Percentiles rank a stretch among this genome's conserved stretches.
These are phyloP conservation scores for Clunio marinus DNA, from an alignment of 2,888 invertebrate genomes.

Conservation along the genomic window DNA sequence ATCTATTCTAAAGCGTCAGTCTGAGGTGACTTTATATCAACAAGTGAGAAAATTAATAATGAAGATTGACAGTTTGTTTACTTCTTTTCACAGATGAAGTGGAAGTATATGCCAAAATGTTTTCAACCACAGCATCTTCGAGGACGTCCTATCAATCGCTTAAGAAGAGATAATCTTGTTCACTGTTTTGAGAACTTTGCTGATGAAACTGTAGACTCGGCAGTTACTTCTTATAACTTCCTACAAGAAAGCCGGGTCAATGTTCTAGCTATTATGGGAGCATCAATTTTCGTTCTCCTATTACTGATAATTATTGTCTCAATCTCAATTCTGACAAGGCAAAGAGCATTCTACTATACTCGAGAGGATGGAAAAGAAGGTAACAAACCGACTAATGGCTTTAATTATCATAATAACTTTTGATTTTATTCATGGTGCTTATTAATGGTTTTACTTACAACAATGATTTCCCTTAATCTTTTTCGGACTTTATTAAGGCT, in stretches of 20 bases:
- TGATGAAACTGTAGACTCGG: constrained; percentile 54
- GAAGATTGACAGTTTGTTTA: not conserved
- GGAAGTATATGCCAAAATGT: constrained; percentile 52
- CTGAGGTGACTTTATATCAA: constrained; percentile 49
- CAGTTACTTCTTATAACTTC: constrained; percentile 54
- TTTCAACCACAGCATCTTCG: constrained; percentile 51
- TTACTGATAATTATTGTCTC: constrained; percentile 58
- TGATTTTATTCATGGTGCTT: too few relatives aligned
- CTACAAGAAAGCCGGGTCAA: constrained; percentile 53
- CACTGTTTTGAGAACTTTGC: constrained; percentile 51
- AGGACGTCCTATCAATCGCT: constrained; percentile 50
- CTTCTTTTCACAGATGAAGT: constrained; percentile 45
- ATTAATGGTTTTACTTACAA: not conserved
- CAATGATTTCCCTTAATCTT: constrained; percentile 2
- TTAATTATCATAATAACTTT: constrained; percentile 13
- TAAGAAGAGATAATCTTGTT: constrained; percentile 49
- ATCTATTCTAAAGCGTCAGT: constrained; percentile 50
- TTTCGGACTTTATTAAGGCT: constrained; percentile 29
- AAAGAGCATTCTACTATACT: constrained; percentile 72
- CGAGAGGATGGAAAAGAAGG: constrained; percentile 63
- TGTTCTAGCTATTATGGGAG: constrained; percentile 54
- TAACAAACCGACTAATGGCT: too few relatives aligned
- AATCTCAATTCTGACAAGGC: constrained; percentile 55
- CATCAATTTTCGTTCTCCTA: constrained; percentile 57
- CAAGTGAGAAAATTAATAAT: too few relatives aligned